Base-by-base conservation (phyloP, 2,797 vertebrate genomes). In the Pelochelys cantorii region DNA sequence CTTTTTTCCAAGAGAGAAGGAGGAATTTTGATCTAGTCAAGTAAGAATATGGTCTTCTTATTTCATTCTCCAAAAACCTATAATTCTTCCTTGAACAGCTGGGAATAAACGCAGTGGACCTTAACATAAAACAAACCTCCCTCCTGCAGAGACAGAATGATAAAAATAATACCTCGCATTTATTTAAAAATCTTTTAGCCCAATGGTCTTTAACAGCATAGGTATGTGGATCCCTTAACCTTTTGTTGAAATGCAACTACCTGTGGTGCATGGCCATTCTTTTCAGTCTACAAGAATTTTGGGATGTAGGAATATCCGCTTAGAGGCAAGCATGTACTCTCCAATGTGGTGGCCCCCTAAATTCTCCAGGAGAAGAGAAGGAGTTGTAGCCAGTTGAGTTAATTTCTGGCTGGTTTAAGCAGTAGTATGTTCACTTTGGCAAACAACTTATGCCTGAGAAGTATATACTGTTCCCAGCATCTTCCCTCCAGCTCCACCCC, bases 341-440 rank as follows among this genome's bases (percentile, higher is more conserved):
- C 88, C 53, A 52, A 52, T 42, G 15, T 29, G 42, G 74, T 52
- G 74, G 23, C 25, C 42, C 25, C 25, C 42, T 14, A 77, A 29
- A 42, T 71, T 71, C 6, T 5, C 10, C 25, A 84, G n/a, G 31
- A 6, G 81, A 7, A 71, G 59, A 55, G 3, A 0, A 0, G 84
- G 59, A n/a, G 0, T 56, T 93, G 9, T 55, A 81, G 81, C 22
- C 34, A 79, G 8, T 27, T 84, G 18, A 77, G 15, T 11, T 83
- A 85, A 86, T 23, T 53, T 92, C 25, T 27, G 62, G 31, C 11
- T 94, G 25, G 65, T 77, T 52, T 90, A 53, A 85, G 4, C 31
- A 85, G 31, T 20, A n/a, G 4, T 55, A 65, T 71, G 81, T n/a
- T 89, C 34, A 0, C 17, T 60, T 75, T 89, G 18, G 5, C 11